phyloP scores from a whole-genome alignment of 1,140 invertebrate species.

The Leptopilina boulardi region DNA sequence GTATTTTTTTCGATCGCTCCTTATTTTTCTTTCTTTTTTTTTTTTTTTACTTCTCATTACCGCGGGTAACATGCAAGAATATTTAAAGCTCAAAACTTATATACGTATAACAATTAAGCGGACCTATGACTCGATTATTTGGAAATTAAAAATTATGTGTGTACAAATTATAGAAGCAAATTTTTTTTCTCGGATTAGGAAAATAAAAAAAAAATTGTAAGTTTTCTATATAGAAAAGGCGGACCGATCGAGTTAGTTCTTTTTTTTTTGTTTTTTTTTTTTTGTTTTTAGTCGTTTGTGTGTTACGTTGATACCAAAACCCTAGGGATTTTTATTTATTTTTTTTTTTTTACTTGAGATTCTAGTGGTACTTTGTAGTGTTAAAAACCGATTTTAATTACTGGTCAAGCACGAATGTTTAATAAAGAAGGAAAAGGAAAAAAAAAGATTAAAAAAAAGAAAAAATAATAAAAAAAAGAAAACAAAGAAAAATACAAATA shows the following conservation, averaged over 20 bases:
- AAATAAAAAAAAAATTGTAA: conserved; percentile 45
- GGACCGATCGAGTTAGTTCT: conserved; percentile 65
- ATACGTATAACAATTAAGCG: conserved; percentile 30
- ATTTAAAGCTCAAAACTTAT: conserved; percentile 37
- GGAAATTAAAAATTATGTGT: conserved; percentile 21
- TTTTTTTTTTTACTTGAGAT: conserved; percentile 58
- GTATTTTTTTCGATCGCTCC: conserved; percentile 19
- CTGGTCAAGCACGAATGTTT: conserved; percentile 35
- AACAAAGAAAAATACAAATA: conserved; percentile 61
- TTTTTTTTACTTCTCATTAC: background rate
- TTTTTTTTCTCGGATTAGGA: conserved; percentile 36
- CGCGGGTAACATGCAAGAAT: conserved; percentile 37
- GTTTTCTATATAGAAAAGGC: conserved; percentile 59
- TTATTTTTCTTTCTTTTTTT: conserved; percentile 9
- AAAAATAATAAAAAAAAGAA: conserved; percentile 61
- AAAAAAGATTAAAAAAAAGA: conserved; percentile 35
- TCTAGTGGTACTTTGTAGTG: conserved; percentile 70
- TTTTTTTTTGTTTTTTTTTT: too few species aligned
- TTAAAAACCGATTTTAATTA: conserved; percentile 44
- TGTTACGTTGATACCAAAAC: conserved; percentile 62
- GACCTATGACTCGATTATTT: conserved; percentile 16
- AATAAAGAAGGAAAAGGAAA: conserved; percentile 36
- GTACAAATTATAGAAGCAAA: conserved; percentile 37
- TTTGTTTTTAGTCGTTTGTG: conserved; percentile 64
- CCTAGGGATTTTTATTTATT: conserved; percentile 67